Percentiles rank a stretch among this genome's conserved stretches.
Evolutionary conservation across 2,113 vertebrate genomes (phyloP).

Genomic region (Limnothrissa miodon): DNA sequence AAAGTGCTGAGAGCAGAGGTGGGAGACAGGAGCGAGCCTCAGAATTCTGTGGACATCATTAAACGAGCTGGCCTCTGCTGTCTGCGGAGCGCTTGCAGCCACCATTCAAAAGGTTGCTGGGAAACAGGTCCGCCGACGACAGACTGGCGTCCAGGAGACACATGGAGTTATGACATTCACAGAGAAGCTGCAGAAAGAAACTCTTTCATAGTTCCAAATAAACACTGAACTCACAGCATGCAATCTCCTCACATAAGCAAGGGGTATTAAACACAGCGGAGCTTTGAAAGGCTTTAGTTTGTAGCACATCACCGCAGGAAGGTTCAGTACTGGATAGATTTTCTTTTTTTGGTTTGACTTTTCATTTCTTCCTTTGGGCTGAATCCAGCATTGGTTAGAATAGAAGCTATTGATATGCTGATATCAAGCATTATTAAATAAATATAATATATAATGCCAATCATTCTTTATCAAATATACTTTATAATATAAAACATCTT

Average conservation of each 20-base stretch:
- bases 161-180: background rate
- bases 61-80: background rate
- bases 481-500: too few species aligned
- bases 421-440: too few species aligned
- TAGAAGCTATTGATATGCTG: too few species aligned
- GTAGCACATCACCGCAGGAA: too few species aligned
- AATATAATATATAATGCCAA: too few species aligned
- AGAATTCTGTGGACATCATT: background rate
- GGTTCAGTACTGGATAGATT: too few species aligned
- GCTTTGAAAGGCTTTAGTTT: background rate
- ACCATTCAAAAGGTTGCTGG: conserved; percentile 26
- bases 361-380: background rate
- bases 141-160: background rate
- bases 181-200: background rate
- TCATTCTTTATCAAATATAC: too few species aligned
- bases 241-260: background rate
- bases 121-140: conserved; percentile 12
- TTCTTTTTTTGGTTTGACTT: background rate
- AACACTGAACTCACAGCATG: background rate
- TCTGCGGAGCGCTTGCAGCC: background rate
- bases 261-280: background rate
- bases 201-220: background rate
- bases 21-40: background rate
- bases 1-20: background rate
- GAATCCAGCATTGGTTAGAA: background rate